A percentile compares a stretch with the other conserved stretches of the same genome.
Conservation (phyloP, 1,140 invertebrate genomes). For the Brachionus rotundiformis region DNA sequence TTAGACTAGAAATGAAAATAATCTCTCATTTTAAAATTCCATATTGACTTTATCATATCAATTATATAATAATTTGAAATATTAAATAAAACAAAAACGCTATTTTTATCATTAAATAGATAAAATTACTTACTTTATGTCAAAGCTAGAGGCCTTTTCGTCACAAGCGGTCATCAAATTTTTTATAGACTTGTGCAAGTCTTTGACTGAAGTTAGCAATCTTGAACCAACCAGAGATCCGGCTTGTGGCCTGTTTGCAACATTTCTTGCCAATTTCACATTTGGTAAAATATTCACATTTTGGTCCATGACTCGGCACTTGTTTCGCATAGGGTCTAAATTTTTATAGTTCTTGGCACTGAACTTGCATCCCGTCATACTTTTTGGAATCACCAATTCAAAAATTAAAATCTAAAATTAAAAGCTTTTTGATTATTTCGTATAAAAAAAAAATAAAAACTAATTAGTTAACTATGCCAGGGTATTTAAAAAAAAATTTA, state of each 20-base stretch:
- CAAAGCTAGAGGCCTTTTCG: neutral
- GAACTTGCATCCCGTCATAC: neutral
- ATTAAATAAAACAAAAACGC: no score
- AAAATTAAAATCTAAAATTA: neutral
- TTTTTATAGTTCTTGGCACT: constrained; percentile 26
- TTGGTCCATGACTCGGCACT: neutral
- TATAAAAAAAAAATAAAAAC: constrained; percentile 26
- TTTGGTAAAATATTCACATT: constrained; percentile 24
- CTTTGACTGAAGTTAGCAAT: constrained; percentile 19
- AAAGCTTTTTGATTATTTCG: neutral
- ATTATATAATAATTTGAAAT: no score
- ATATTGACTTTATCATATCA: no score
- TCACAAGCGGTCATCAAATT: neutral
- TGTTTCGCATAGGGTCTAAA: constrained; percentile 1
- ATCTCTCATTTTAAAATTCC: no score
- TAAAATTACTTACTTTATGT: neutral
- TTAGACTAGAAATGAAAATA: no score
- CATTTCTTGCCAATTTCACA: neutral
- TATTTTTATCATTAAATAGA: neutral
- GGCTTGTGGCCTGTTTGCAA: neutral
- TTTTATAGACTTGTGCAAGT: constrained; percentile 29
- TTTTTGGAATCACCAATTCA: neutral
- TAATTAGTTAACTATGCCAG: neutral
- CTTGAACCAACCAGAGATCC: neutral
- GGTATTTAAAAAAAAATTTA: neutral